These are phyloP conservation scores for Candoia aspera DNA, from an alignment of 2,113 vertebrate species.

Conservation along the genomic window DNA sequence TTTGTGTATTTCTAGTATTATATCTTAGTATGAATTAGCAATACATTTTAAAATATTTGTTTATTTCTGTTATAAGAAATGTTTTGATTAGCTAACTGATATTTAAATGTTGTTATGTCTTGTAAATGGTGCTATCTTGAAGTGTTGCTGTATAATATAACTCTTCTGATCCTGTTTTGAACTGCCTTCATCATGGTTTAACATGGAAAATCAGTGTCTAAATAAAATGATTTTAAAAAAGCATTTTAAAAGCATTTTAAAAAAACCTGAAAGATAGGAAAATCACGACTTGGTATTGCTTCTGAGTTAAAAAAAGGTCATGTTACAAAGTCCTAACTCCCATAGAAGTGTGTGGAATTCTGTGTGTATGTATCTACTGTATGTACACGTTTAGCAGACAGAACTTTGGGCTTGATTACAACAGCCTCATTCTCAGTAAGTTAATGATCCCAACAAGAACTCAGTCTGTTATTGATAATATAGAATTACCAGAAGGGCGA, in stretches of 20 bases:
- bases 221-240: neutral
- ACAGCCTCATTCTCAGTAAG: neutral
- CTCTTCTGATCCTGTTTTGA: neutral
- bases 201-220: neutral
- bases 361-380: neutral
- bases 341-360: neutral
- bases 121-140: neutral
- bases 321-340: neutral
- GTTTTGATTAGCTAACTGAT: no score
- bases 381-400: neutral
- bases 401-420: neutral
- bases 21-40: no score
- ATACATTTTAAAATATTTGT: no score
- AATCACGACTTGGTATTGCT: neutral
- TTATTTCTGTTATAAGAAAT: no score
- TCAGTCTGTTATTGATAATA: neutral
- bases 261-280: neutral
- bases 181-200: neutral
- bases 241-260: neutral
- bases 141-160: neutral
- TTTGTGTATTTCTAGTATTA: no score
- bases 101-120: no score
- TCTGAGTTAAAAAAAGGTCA: neutral
- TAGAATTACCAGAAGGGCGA: neutral
- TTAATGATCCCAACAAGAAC: neutral